Base-by-base conservation (phyloP, 1,140 invertebrate species). In the Fopius arisanus region DNA sequence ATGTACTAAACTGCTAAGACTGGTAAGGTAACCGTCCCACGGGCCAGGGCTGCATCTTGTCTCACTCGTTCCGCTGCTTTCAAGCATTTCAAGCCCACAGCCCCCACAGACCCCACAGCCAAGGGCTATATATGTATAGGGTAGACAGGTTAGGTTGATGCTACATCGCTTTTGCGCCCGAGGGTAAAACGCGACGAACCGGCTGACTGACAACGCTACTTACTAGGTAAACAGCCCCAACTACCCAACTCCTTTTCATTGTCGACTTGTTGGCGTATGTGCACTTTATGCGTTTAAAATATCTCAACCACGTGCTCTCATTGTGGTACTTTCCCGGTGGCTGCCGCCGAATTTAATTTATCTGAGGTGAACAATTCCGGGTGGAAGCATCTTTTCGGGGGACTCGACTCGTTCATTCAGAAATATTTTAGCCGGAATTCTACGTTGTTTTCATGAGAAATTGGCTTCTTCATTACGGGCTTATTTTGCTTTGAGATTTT, bases 171-270 rank as follows among this genome's bases (percentile, higher is more conserved):
- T 26, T 48, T 21, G 62, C 29, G 62, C 43, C 28, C 29, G 65
- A 37, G 67, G 62, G 29, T 33, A 16, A 78, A 77, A 82, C 75
- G 77, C 78, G 75, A 77, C 77, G 70, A 78, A 80, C 79, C 80
- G 78, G 78, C 78, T 81, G 79, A 82, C 80, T 82, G 80, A 82
- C 80, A 82, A 80, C 79, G 51, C 80, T 82, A 82, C 75, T 81
- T 80, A 78, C 80, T 81, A 79, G 79, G 77, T 80, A 80, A 81
- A 81, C 79, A 79, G 54, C 54, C 72, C 69, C 75, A 81, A 80
- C 80, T 81, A 21, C 43, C 80, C n/a, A n/a, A n/a, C n/a, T 81
- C 54, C 19, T 59, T 59, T 59, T 21, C 54, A 59, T 59, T 59
- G 54, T 59, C 3, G 54, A 59, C 54, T 59, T 59, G 54, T 59